Evolutionary conservation across 2,113 vertebrate genomes (phyloP), one percentile per base, ranked within the genome.

Genomic region (Xyliphius kryptos): DNA sequence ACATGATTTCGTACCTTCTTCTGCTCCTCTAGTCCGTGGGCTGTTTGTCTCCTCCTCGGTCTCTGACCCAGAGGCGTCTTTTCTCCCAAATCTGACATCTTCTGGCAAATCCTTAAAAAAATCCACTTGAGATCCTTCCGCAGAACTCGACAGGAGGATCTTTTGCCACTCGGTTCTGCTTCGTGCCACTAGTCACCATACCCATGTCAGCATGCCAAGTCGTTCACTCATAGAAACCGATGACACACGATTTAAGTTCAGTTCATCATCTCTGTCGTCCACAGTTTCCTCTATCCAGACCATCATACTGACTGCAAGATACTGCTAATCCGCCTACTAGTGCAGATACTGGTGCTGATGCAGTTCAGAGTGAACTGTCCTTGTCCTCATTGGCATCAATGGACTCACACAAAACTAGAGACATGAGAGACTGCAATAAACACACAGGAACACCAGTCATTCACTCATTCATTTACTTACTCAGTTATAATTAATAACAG

Each of bases 1-100:
- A n/a, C n/a, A n/a, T n/a, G n/a, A n/a, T n/a, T n/a, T 87, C 94
- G 93, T 81, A 98, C 95, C 88, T 88, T 90, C 81, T 97, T 98
- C 84, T 98, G 95, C 81, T 98, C 95, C 81, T 97, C 94, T 86
- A 97, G 76, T 71, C 91, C 91, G 36, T 98, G 95, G 75, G 89
- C 85, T 74, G 92, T 89, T n/a, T 86, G 81, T 76, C 90, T 97
- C 81, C 86, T 93, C 81, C 87, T 93, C 79, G 86, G 86, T 63
- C 90, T 88, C 76, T 92, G 91, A 69, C 90, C 87, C 73, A 89
- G 89, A 78, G 85, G 86, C 20, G 86, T 83, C 81, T 95, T 93
- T 57, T 88, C 83, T 77, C 83, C 91, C 10, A 87, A 76, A 88
- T 96, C 92, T 5, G 68, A 65, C 94, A 97, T 98, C 79, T 92